Evolutionary conservation across 1,140 invertebrate species (phyloP).

Genomic region (Aphelinus atriplicis): DNA sequence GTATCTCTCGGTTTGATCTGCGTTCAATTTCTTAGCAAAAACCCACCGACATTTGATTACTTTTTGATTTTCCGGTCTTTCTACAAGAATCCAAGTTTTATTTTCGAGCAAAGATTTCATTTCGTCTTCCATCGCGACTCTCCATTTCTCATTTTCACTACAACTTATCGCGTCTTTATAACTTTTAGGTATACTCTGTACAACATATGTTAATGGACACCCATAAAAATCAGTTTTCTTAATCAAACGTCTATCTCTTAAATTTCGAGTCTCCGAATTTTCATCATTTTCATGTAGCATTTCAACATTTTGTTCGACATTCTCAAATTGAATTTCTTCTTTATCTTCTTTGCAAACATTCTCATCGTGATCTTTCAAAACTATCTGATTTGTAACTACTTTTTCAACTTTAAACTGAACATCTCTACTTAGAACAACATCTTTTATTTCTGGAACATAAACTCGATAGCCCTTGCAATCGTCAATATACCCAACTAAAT

Average conservation of each 20-base stretch:
- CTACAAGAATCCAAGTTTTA: conserved; percentile 41
- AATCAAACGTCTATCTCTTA: not conserved
- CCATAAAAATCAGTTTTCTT: conserved; percentile 10
- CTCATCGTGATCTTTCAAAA: no score
- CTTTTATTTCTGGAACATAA: not conserved
- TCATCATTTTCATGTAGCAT: no score
- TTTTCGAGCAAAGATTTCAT: conserved; percentile 40
- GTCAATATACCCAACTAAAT: not conserved
- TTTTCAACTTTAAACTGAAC: not conserved
- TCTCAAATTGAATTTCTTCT: no score
- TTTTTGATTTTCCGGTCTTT: conserved; percentile 31
- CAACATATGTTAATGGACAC: not conserved
- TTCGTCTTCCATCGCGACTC: conserved; percentile 42
- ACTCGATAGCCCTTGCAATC: not conserved
- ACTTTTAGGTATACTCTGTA: not conserved
- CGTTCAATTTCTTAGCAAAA: conserved; percentile 37
- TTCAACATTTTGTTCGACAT: no score
- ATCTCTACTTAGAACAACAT: not conserved
- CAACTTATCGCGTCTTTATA: conserved; percentile 22
- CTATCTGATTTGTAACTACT: no score
- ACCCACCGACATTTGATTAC: conserved; percentile 41
- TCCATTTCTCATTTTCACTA: conserved; percentile 37
- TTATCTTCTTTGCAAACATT: no score
- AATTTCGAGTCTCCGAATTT: not conserved
- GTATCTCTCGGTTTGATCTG: conserved; percentile 25